These are phyloP conservation scores for Macaria liturata DNA, from an alignment of 2,888 invertebrate species.

Conservation along the genomic window DNA sequence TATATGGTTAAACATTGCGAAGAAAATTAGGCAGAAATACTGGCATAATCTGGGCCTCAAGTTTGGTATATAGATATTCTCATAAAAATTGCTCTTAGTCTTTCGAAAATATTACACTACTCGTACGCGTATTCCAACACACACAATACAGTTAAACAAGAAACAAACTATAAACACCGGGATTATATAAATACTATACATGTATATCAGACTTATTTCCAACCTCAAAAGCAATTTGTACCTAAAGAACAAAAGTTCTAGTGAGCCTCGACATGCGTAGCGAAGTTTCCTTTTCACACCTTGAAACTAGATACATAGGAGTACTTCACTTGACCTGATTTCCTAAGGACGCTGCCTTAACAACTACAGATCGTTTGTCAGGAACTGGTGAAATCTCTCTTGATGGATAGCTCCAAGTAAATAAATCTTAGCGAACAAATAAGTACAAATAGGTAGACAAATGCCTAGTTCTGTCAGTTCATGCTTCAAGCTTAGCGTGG, in stretches of 20 bases:
- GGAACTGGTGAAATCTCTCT: constrained; percentile 1
- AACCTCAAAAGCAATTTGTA: too few species aligned
- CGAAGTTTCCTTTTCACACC: neutral
- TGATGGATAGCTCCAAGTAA: neutral
- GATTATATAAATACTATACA: too few species aligned
- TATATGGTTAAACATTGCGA: too few species aligned
- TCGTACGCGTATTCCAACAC: too few species aligned
- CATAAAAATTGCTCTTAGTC: too few species aligned
- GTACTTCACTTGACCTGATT: constrained; percentile 17
- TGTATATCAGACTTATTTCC: too few species aligned
- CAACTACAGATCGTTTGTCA: constrained; percentile 5
- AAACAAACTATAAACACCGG: too few species aligned
- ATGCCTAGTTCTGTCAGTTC: constrained; percentile 4
- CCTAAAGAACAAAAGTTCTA: neutral
- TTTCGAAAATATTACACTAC: too few species aligned
- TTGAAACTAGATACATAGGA: constrained; percentile 10
- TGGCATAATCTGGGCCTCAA: too few species aligned
- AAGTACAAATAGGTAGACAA: constrained; percentile 5
- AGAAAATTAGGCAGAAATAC: too few species aligned
- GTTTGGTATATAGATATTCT: too few species aligned
- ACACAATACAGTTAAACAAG: too few species aligned
- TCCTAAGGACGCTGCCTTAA: constrained; percentile 2
- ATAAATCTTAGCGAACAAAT: constrained; percentile 11
- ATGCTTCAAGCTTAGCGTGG: constrained; percentile 3
- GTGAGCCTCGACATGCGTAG: neutral